Evolutionary conservation across 92 coral and sea anemone genomes (phyloP).

Genomic region (Isaurus tuberculatus): DNA sequence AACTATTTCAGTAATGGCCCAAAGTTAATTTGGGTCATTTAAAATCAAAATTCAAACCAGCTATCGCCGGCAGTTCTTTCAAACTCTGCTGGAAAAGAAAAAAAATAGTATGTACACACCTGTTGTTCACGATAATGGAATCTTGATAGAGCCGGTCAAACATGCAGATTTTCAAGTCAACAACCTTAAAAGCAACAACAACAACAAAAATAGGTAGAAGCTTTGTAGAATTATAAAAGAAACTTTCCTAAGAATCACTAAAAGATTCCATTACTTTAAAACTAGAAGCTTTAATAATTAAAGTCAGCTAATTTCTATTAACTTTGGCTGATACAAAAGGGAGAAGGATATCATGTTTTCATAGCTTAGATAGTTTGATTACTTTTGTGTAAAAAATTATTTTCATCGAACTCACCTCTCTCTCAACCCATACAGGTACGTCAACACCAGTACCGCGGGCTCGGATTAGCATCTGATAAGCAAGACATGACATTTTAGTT

Average conservation of each 20-base stretch:
- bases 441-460: conserved; percentile 94
- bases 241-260: not conserved
- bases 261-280: not conserved
- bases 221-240: not conserved
- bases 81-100: too few relatives aligned
- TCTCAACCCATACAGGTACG: conserved; percentile 97
- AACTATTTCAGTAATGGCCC: too few relatives aligned
- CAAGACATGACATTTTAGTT: not conserved
- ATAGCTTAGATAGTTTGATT: not conserved
- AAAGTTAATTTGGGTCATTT: too few relatives aligned
- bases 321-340: not conserved
- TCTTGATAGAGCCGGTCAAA: conserved; percentile 95
- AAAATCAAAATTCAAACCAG: too few relatives aligned
- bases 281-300: not conserved
- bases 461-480: conserved; percentile 78
- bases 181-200: conserved; percentile 58
- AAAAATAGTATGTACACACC: conserved; percentile 52
- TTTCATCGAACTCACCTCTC: conserved; percentile 67
- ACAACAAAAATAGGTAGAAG: not conserved
- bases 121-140: conserved; percentile 95
- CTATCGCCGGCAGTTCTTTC: too few relatives aligned
- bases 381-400: not conserved
- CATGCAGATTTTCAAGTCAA: conserved; percentile 97
- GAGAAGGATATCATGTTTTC: not conserved
- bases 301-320: not conserved